Evolutionary conservation across 92 coral and sea anemone species (phyloP), one percentile per base, ranked within the genome.

Genomic region (Pocillopora meandrina): DNA sequence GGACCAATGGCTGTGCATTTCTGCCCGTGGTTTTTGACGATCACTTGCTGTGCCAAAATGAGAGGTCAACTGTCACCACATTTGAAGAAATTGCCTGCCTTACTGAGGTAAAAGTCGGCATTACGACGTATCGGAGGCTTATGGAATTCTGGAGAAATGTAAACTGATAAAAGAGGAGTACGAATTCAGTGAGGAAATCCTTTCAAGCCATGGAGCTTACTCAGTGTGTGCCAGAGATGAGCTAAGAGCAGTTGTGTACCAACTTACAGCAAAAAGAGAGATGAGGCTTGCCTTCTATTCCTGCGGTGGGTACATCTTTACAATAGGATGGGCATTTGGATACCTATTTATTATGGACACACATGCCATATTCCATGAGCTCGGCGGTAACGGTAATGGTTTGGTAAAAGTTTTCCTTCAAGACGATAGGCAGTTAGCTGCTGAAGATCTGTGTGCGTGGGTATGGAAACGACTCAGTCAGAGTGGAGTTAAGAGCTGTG

Each of bases 1-100:
- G 93, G 14, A 92, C 92, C 52, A 92, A 92, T 75, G 83, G 91
- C 75, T 92, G 91, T 65, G 90, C 90, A 35, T 89, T 92, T 76
- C 72, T 89, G 71, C 78, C 93, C 49, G 89, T 89, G 47, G 61
- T 55, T 23, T 80, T 92, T 68, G 87, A 83, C 63, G 85, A 90
- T 71, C 69, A 71, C 73, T 31, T 90, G 78, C 63, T 79, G 31
- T 77, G 63, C 56, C 58, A 61, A 35, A 84, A 86, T 72, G 88
- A 92, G 79, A 77, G 79, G 74, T 62, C 84, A 64, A 12, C 71
- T 18, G 71, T 75, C 62, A 89, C 87, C 65, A 84, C 82, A 55
- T 89, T 89, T 85, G 68, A 49, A 15, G 78, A 86, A 23, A 86
- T 86, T 60, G 86, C 90, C 70, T 26, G 55, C 49, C 55, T 59